Evolutionary conservation across 1,140 invertebrate genomes (phyloP), one percentile per base, ranked within the genome.

Genomic region (Platyscapa corneri): DNA sequence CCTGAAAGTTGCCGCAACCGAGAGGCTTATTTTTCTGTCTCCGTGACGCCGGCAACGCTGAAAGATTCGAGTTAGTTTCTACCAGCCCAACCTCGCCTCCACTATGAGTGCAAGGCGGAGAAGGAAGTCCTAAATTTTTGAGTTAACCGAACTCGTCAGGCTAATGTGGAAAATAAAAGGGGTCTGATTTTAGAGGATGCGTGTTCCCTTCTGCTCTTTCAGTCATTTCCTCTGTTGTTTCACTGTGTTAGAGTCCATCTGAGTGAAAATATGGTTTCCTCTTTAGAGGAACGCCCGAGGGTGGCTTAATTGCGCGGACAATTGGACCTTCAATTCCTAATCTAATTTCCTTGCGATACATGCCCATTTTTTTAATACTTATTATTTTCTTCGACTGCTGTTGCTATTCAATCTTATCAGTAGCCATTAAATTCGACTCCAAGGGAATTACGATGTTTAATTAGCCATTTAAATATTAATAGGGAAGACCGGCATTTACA

Each of bases 101-200:
- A 37, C 34, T 32, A 8, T 37, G 14, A 20, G 10, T 10, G 7
- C 34, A 18, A 53, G 64, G 7, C 34, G 20, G 27, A 72, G 32
- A 30, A 85, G 78, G 77, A 85, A 85, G 83, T 75, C 39, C 78
- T 81, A 74, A 80, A 85, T 74, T 85, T 85, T 85, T 85, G 5
- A 72, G 49, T 75, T 75, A 65, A 81, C 83, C 67, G 37, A 53
- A 67, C 78, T 75, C 34, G 65, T 20, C 65, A 80, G 64, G 74
- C 49, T 76, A 80, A 84, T 84, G 76, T 67, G 78, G 67, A 80
- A 85, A 70, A 85, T 79, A 37, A 46, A 84, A 76, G 60, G 23
- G n/a, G 53, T 78, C 39, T 60, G 60, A 77, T 78, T 67, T 78
- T 84, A 49, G 39, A 78, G n/a, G 72, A 67, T 16, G n/a, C 46